Conservation (phyloP, 2,113 vertebrate species). For the Cheirogaleus medius region DNA sequence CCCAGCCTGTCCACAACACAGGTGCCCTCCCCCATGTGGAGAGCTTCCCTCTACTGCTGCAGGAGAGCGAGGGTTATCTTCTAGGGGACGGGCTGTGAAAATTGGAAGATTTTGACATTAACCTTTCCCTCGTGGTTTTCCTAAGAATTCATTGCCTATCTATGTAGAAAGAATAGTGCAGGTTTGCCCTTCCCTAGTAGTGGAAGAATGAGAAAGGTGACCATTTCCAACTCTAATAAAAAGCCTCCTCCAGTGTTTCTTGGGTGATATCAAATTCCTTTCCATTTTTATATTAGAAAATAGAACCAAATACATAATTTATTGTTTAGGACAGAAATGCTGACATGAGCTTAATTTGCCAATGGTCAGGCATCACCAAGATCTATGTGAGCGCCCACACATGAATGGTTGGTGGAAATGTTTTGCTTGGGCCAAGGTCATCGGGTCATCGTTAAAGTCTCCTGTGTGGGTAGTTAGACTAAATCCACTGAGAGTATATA, state of each 20-base stretch:
- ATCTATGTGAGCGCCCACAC: accelerated
- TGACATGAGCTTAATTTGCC: background rate
- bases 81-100: background rate
- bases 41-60: background rate
- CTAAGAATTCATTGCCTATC: background rate
- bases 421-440: background rate
- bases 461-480: background rate
- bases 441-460: background rate
- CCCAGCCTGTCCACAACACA: accelerated
- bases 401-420: background rate
- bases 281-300: conserved; percentile 17
- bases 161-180: background rate
- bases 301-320: background rate
- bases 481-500: background rate
- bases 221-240: background rate
- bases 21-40: background rate
- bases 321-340: background rate
- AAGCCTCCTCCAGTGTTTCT: background rate
- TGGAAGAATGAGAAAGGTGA: background rate
- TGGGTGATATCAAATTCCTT: background rate
- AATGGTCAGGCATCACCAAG: background rate
- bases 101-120: background rate
- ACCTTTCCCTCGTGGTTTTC: background rate
- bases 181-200: background rate
- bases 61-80: background rate